Evolutionary conservation across 1,140 invertebrate genomes (phyloP), one percentile per base, ranked within the genome.

Genomic region (Drosophila oshimai): DNA sequence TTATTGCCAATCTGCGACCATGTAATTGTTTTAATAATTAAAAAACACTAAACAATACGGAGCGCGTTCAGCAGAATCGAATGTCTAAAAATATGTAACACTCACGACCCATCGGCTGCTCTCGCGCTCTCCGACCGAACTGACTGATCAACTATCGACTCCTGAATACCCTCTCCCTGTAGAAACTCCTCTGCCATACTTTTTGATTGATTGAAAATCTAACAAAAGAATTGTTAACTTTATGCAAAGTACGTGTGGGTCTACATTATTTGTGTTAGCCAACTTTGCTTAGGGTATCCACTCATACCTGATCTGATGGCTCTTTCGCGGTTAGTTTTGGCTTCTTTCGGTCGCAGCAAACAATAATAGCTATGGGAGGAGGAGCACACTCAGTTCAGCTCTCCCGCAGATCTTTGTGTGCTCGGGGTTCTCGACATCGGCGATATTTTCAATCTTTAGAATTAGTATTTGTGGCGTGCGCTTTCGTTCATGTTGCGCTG

Each of bases 381-480:
- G 68, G 69, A 44, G 28, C 50, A 78, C 58, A 74, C 46, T 53
- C 31, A 61, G 64, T 29, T 34, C 31, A 71, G 80, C 80, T 87
- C 80, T 87, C 80, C 81, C 80, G 75, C 39, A 36, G 47, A 57
- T 53, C 57, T 53, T 54, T 54, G 49, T 70, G 53, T 33, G 13
- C 15, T 47, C 28, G 68, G 57, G 29, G 57, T 46, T 72, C 50
- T 74, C 70, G 62, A 65, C 74, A 51, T 65, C 70, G 74, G 67
- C 81, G 83, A 87, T 88, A 88, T 88, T 87, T 86, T 81, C 68
- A 81, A 88, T 87, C 64, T 81, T 87, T 87, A 84, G 80, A 87
- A 84, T 87, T 87, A 87, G 81, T 87, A 87, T 87, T 87, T 87
- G 83, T 88, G 83, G 81, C 81, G 81, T 87, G 68, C 76, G 83